Evolutionary conservation across 2,797 vertebrate species (phyloP), one percentile per base, ranked within the genome.

Genomic region (Anas acuta): DNA sequence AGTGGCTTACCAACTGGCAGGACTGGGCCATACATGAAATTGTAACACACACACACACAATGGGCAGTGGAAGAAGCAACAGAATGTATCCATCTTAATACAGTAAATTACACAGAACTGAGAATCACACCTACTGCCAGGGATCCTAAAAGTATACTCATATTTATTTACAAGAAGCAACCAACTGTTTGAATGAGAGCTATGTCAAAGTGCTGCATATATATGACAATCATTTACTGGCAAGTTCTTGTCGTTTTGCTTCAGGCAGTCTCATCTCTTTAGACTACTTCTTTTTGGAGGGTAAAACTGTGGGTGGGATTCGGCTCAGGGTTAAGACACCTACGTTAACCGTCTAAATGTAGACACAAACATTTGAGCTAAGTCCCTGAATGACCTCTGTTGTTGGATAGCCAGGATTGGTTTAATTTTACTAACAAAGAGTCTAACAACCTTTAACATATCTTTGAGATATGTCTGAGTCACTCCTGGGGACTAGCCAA

Each of bases 321-420:
- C 74, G 79, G 74, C 86, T 93, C 77, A 90, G 86, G 86, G 89
- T 94, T 92, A 89, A 88, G 81, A 90, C 90, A 95, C 90, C 83
- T 79, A 94, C 53, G 1, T 66, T 91, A 88, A 83, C 92, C 53
- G 60, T 88, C 80, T 96, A 95, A 95, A 94, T 95, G 74, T 35
- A 95, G 91, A 81, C 35, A 91, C n/a, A 0, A 1, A 75, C 77
- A 96, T 91, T 81, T 78, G n/a, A 94, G 64, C 30, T 88, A 89
- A 95, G 17, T 66, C 58, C 39, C 67, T 89, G 84, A 82, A 94
- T n/a, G 78, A 64, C 33, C 77, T 84, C 32, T 56, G 76, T 65
- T 92, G 60, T 56, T 73, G 17, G 32, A 88, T 84, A 93, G 77
- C 33, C 17, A 66, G 41, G n/a, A 75, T 76, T 5, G 7, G 41